phyloP scores from a whole-genome alignment of 1,140 invertebrate species.

The Goniozus legneri region DNA sequence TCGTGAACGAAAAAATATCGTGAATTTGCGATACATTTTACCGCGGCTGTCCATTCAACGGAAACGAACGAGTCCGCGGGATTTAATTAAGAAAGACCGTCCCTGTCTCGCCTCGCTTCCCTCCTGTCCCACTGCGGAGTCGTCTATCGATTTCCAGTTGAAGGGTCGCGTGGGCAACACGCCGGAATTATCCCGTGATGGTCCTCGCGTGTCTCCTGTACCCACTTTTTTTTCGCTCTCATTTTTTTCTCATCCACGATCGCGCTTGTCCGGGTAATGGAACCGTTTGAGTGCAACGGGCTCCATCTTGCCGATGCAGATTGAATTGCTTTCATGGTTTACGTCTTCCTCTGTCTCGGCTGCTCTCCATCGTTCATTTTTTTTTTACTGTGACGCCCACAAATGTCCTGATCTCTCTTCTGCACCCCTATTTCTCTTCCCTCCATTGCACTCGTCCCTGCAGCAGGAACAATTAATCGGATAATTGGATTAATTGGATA shows the following conservation, averaged over 20 bases:
- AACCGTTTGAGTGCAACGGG: constrained; percentile 33
- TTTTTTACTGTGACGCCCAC: neutral
- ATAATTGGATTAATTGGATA: constrained; percentile 4
- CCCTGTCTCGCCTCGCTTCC: too few species aligned
- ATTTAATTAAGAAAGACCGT: neutral
- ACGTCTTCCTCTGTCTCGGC: neutral
- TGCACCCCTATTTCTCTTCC: neutral
- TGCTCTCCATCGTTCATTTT: neutral
- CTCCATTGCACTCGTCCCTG: too few species aligned
- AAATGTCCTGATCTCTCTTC: neutral
- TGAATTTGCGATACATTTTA: too few species aligned
- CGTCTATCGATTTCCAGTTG: too few species aligned
- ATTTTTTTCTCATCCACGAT: constrained; percentile 29
- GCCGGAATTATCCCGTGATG: constrained; percentile 24
- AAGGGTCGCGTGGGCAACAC: neutral
- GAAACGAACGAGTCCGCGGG: neutral
- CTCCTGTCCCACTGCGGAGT: neutral
- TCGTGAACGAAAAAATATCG: too few species aligned
- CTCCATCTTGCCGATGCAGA: constrained; percentile 35
- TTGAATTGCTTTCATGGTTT: constrained; percentile 32
- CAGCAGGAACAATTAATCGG: too few species aligned
- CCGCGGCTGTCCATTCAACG: neutral
- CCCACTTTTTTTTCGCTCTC: constrained; percentile 13
- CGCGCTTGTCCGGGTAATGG: constrained; percentile 38
- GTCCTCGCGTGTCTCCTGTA: constrained; percentile 19